These are phyloP conservation scores for Drosophila pseudotalamancana DNA, from an alignment of 2,888 invertebrate genomes.

Conservation along the genomic window DNA sequence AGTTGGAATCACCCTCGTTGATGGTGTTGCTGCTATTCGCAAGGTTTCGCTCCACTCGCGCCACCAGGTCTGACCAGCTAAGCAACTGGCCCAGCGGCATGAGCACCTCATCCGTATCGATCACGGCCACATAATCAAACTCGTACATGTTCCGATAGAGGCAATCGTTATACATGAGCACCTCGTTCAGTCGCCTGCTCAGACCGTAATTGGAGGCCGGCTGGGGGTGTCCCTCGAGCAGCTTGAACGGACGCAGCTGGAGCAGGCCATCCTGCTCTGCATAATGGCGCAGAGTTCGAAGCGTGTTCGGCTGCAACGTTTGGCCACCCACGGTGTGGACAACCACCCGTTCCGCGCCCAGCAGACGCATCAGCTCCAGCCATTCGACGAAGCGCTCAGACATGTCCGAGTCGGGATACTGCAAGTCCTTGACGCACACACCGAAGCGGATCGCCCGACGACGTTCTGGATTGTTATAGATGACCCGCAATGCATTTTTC, in stretches of 20 bases:
- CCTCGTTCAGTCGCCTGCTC: conserved; percentile 94
- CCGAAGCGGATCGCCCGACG: conserved; percentile 85
- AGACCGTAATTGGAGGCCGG: conserved; percentile 91
- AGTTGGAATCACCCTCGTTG: conserved; percentile 72
- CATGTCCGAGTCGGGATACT: conserved; percentile 93
- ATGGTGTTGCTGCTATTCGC: background rate
- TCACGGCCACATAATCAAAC: conserved; percentile 93
- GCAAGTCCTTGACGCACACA: conserved; percentile 95
- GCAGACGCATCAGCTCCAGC: conserved; percentile 91
- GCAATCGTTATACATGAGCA: conserved; percentile 97
- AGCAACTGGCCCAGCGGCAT: conserved; percentile 86
- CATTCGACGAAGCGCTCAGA: conserved; percentile 94
- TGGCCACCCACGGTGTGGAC: conserved; percentile 89
- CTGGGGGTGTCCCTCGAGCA: conserved; percentile 87
- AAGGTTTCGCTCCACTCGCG: conserved; percentile 84
- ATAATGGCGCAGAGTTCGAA: conserved; percentile 88
- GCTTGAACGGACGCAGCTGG: conserved; percentile 89
- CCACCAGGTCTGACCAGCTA: conserved; percentile 85
- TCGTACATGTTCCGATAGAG: conserved; percentile 94
- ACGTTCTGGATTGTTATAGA: conserved; percentile 18
- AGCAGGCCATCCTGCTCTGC: conserved; percentile 85
- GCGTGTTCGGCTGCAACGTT: conserved; percentile 92
- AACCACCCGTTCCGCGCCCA: conserved; percentile 94
- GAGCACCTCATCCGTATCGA: conserved; percentile 97
- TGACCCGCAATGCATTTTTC: conserved; percentile 74